phyloP scores from a whole-genome alignment of 2,888 invertebrate genomes.

The Capitulum mitella region DNA sequence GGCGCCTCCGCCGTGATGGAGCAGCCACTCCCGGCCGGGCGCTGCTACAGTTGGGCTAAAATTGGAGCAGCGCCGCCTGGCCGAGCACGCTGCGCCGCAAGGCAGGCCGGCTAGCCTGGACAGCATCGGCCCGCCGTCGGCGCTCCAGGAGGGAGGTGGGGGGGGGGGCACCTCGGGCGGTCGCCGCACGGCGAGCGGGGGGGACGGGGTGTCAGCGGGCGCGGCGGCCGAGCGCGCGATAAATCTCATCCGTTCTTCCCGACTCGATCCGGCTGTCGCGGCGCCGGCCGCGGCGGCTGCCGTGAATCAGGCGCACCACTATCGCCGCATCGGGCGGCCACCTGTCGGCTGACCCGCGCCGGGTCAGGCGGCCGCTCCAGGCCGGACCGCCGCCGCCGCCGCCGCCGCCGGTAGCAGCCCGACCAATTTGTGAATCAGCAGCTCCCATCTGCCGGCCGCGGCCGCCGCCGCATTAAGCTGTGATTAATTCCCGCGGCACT shows the following conservation, averaged over 20 bases:
- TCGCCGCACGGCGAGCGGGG: background rate
- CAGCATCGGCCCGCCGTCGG: background rate
- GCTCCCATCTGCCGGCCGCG: background rate
- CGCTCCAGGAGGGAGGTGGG: no score
- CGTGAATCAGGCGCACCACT: no score
- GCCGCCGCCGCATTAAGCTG: background rate
- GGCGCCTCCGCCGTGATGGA: background rate
- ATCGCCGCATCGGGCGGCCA: no score
- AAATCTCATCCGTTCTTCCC: no score
- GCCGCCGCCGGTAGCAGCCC: background rate
- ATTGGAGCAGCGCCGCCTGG: constrained; percentile 20
- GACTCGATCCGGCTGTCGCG: no score
- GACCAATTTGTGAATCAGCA: background rate
- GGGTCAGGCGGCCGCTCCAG: no score
- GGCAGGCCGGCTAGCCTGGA: background rate
- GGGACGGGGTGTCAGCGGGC: background rate
- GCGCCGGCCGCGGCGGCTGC: background rate
- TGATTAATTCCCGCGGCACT: background rate
- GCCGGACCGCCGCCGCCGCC: no score
- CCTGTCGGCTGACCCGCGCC: no score
- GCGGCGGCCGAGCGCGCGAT: background rate
- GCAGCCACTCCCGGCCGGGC: background rate
- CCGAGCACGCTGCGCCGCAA: background rate
- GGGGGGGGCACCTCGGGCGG: no score
- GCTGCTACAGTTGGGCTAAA: background rate